phyloP scores from a whole-genome alignment of 2,797 vertebrate genomes.

The Cercopithecus hamlyni region DNA sequence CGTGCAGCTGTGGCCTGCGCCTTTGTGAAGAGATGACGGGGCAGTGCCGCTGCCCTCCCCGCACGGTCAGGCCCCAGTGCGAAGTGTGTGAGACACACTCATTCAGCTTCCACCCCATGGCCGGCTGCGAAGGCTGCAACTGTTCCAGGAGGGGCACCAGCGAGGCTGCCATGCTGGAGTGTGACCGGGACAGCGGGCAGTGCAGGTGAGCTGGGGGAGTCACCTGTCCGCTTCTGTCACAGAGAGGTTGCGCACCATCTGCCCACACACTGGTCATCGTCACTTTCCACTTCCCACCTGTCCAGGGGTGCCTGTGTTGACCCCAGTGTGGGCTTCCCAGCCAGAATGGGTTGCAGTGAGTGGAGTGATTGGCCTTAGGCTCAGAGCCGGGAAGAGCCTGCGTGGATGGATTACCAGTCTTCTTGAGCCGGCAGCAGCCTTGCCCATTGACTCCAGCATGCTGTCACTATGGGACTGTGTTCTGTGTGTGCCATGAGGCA shows the following conservation, averaged over 20 bases:
- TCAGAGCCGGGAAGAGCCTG: neutral
- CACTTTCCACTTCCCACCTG: neutral
- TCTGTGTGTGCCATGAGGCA: neutral
- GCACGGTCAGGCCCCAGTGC: constrained; percentile 91
- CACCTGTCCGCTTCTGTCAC: fast-evolving
- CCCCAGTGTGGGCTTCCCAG: neutral
- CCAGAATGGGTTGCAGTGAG: fast-evolving
- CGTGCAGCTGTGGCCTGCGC: constrained; percentile 89
- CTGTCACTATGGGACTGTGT: neutral
- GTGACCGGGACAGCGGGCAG: constrained; percentile 89
- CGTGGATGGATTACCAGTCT: fast-evolving
- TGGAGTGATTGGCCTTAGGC: neutral
- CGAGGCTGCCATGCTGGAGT: constrained; percentile 80
- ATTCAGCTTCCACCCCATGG: constrained; percentile 93
- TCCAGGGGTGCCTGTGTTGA: neutral
- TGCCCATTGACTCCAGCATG: neutral
- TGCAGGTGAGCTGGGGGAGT: constrained; percentile 89
- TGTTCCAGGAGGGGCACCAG: constrained; percentile 89
- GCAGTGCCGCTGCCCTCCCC: constrained; percentile 93
- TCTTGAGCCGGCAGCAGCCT: neutral
- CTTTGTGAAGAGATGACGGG: constrained; percentile 94
- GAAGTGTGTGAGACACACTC: constrained; percentile 88
- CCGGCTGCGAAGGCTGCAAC: constrained; percentile 92
- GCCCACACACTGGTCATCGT: fast-evolving
- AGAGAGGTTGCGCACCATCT: neutral